Base-by-base conservation (phyloP, 2,113 vertebrate species). In the Aspidoscelis tigris region DNA sequence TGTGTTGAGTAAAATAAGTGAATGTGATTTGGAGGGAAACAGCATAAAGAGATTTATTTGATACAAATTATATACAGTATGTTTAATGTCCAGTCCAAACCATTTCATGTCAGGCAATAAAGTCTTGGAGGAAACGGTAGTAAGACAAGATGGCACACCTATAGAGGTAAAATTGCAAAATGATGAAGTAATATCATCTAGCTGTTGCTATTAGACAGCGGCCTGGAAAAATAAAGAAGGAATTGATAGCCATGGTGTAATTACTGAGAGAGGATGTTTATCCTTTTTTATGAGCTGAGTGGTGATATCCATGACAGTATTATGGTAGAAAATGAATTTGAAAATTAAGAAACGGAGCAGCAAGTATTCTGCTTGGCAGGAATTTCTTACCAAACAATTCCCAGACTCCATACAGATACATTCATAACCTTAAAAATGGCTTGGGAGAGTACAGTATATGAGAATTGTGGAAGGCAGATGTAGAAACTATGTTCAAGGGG, bases 211-310 rank as follows among this genome's bases (percentile, higher is more conserved):
- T 8, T 7, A 26, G 1, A 43, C 0, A 69, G 5, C 8, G 4
- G 77, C 24, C 69, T 26, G n/a, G 69, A 85, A 75, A 66, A 72
- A 68, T 68, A 68, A 55, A 58, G 43, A 78, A 88, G 2, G 86
- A 92, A 89, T 74, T 21, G 44, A 87, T 91, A 83, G 71, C 69
- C 2, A 43, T 80, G 20, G 76, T 90, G 69, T 86, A 90, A 89
- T 87, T 90, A 89, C 76, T 18, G 83, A 76, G 65, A 89, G 65
- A 79, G 87, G 90, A 77, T 88, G 74, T 90, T 92, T 89, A 47
- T 91, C 12, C 85, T 64, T 89, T 89, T 90, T 92, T 91, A 89
- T 78, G 89, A 84, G 85, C 80, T 82, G 87, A 87, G 65, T 0
- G 9, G 47, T 89, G 86, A 89, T 87, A 87, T 50, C 61, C 2